Conservation (phyloP, 53 echinoderm and acorn worm genomes). For the Henricia sp. region DNA sequence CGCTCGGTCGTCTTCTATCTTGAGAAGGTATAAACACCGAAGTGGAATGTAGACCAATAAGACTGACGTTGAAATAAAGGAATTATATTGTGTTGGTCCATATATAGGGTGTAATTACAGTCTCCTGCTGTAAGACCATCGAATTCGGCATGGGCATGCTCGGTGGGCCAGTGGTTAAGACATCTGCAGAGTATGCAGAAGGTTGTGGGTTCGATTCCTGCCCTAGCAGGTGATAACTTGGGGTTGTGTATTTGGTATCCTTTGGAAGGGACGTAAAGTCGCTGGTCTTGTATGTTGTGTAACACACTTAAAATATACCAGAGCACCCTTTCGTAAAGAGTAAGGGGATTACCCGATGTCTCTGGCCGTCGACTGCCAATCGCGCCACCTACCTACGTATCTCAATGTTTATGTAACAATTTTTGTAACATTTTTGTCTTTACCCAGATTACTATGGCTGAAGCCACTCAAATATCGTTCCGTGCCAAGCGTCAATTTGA, state of each 20-base stretch:
- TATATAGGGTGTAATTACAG: background rate
- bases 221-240: background rate
- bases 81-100: background rate
- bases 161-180: background rate
- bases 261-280: background rate
- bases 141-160: no score
- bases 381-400: no score
- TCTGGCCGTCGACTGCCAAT: no score
- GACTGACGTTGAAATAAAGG: background rate
- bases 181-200: no score
- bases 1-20: conserved; percentile 85
- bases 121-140: no score
- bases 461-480: conserved; percentile 33
- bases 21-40: background rate
- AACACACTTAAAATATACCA: no score
- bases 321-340: no score
- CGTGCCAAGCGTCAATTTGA: conserved; percentile 42
- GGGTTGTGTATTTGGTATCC: background rate
- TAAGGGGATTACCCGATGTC: no score
- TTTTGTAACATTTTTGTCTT: background rate
- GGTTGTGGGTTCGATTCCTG: no score
- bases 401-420: no score
- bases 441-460: conserved; percentile 58
- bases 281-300: background rate
- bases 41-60: background rate